Evolutionary conservation across 2,797 vertebrate genomes (phyloP).

Genomic region (Okamejei kenojei): DNA sequence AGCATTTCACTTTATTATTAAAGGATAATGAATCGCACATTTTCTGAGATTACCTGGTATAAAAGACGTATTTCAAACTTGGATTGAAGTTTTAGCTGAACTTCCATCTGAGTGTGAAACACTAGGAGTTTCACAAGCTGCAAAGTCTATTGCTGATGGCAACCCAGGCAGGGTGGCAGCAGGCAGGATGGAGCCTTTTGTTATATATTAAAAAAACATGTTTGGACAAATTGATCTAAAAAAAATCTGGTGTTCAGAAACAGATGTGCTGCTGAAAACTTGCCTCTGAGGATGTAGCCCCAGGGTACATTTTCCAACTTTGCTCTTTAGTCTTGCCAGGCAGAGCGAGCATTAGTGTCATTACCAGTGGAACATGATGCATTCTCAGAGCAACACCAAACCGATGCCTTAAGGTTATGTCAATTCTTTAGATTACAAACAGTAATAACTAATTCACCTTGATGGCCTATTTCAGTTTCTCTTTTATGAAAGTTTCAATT

Average conservation of each 20-base stretch:
- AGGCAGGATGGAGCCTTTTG: background rate
- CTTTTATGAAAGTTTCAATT: background rate
- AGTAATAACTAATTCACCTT: background rate
- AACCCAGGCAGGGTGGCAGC: background rate
- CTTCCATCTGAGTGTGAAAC: background rate
- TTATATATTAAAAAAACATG: background rate
- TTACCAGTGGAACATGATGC: slow-evolving; percentile 10
- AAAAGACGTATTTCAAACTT: background rate
- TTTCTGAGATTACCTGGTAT: background rate
- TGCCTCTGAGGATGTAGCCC: background rate
- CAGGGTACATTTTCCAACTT: background rate
- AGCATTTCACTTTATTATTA: background rate
- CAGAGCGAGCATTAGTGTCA: background rate
- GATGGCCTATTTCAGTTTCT: background rate
- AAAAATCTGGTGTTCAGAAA: slow-evolving; percentile 1
- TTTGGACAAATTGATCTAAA: background rate
- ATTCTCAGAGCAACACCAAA: background rate
- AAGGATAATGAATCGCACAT: background rate
- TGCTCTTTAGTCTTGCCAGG: background rate
- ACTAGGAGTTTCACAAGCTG: background rate
- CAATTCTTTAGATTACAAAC: background rate
- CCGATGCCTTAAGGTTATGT: background rate
- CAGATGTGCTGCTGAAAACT: background rate
- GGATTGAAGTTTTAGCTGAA: background rate
- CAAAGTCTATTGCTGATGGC: background rate